These are phyloP conservation scores for Ochotona curzoniae DNA, from an alignment of 2,113 vertebrate species.

Conservation along the genomic window DNA sequence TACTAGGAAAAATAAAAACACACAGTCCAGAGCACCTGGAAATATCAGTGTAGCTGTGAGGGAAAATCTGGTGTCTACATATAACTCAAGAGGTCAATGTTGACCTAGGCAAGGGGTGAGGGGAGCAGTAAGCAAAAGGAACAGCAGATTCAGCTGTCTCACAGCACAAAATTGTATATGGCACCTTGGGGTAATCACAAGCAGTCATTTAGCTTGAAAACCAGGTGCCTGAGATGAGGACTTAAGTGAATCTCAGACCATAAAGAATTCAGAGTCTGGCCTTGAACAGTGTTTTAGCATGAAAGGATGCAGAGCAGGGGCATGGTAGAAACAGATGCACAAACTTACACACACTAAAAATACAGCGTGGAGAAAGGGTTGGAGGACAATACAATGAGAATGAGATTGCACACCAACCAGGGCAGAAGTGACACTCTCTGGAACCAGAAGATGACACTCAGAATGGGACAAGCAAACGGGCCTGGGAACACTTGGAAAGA, in stretches of 20 bases:
- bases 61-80: neutral
- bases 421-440: neutral
- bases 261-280: neutral
- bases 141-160: neutral
- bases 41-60: accelerated
- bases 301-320: neutral
- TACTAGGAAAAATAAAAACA: neutral
- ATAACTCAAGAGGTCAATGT: neutral
- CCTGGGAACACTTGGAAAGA: accelerated
- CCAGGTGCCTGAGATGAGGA: neutral
- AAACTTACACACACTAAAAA: neutral
- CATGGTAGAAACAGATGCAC: neutral
- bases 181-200: neutral
- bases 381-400: neutral
- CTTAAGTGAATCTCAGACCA: neutral
- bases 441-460: neutral
- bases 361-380: neutral
- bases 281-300: neutral
- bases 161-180: neutral
- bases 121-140: neutral
- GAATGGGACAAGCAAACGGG: neutral
- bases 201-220: neutral
- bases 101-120: accelerated
- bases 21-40: neutral
- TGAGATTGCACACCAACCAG: neutral